A percentile compares a stretch with the other conserved stretches of the same genome.
Conservation (phyloP, 2,797 vertebrate species). For the Tokudaia muenninki region DNA sequence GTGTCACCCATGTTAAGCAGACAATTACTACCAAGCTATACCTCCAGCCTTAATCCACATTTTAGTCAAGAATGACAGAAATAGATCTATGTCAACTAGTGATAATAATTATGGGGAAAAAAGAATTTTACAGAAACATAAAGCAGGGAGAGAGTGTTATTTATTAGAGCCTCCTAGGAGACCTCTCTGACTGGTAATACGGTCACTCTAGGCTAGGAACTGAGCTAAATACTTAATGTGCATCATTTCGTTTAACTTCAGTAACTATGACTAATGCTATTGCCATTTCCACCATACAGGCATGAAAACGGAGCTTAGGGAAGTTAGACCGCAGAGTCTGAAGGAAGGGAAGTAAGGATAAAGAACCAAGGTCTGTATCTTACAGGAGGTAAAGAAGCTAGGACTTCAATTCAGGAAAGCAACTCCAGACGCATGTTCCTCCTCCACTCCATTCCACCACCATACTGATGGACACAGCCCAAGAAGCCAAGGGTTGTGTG, state of each 20-base stretch:
- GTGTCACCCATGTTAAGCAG: not conserved
- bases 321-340: not conserved
- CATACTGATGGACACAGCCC: not conserved
- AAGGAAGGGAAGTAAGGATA: not conserved
- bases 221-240: not conserved
- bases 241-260: not conserved
- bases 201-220: not conserved
- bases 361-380: not conserved
- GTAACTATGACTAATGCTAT: conserved; percentile 4
- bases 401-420: conserved; percentile 6
- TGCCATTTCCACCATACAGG: not conserved
- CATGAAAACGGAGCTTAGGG: not conserved
- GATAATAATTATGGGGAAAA: conserved; percentile 54
- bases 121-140: conserved; percentile 32
- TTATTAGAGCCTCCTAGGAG: conserved; percentile 20
- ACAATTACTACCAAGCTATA: not conserved
- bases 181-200: conserved; percentile 50
- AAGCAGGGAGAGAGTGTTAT: not conserved
- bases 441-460: not conserved
- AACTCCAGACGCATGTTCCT: not conserved
- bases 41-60: not conserved
- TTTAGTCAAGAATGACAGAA: conserved; percentile 27
- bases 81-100: not conserved
- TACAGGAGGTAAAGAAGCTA: not conserved
- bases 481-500: conserved; percentile 6